Base-by-base conservation (phyloP, 2,797 vertebrate genomes). In the Cossypha dichroa region DNA sequence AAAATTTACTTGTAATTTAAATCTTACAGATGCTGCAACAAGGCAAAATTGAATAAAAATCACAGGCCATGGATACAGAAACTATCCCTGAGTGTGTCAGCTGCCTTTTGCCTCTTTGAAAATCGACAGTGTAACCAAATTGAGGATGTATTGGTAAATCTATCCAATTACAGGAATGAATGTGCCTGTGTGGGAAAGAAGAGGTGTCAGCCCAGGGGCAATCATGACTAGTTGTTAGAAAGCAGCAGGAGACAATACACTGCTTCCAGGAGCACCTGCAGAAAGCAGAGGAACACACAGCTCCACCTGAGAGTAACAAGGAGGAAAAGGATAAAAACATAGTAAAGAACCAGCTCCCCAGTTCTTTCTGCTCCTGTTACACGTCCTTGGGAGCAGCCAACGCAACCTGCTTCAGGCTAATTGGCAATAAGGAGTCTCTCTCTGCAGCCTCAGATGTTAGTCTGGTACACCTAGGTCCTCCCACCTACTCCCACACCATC, bases 231-330 rank as follows among this genome's bases (percentile, higher is more conserved):
- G 34, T 13, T 79, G 63, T 70, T 45, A 26, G 34, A 88, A 75
- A 83, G 25, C 73, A 78, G 66, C 49, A 75, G 83, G 82, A 90
- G 46, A 64, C n/a, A 90, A 43, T 20, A 9, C 5, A 1, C 21
- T 43, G 46, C 91, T 85, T 83, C 63, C 78, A 82, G 34, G 34
- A 83, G 54, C 58, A 76, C 62, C 76, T 92, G 90, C 46, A 73
- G 79, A 41, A 72, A 64, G 1, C 3, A 62, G 69, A 90, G 31
- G 73, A n/a, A 11, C 13, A 62, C 29, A 8, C 34, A 86, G 83
- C 59, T 85, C 52, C 1, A 2, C 11, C 33, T 17, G 56, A 64
- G 19, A 54, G 28, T 52, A 59, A 64, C 23, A 43, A 36, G 22
- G 13, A 5, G 9, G 0, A 1, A 56, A 75, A 62, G 31, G 41